These are phyloP conservation scores for Peromyscus nudipes DNA, from an alignment of 2,797 vertebrate genomes.

Conservation along the genomic window DNA sequence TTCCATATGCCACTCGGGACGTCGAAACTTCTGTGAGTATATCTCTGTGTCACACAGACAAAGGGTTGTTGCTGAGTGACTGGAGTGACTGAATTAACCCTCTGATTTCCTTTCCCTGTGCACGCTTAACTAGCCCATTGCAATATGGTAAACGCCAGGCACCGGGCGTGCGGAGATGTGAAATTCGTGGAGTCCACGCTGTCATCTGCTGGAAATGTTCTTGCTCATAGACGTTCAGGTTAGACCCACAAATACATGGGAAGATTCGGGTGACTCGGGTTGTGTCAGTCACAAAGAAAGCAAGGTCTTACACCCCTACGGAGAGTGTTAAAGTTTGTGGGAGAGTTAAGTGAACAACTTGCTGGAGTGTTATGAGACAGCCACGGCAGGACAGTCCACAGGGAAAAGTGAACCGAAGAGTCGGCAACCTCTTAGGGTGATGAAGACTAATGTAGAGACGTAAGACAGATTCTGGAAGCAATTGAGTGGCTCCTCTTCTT, in stretches of 20 bases:
- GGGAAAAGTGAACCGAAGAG: constrained; percentile 2
- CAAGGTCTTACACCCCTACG: neutral
- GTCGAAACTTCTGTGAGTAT: too few species aligned
- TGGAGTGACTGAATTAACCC: rapidly evolving
- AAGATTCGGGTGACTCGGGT: neutral
- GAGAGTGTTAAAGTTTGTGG: neutral
- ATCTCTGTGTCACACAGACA: neutral
- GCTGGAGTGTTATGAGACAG: neutral
- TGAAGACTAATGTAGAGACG: neutral
- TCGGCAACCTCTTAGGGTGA: neutral
- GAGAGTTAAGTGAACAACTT: neutral
- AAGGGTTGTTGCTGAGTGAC: neutral
- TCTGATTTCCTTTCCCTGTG: neutral
- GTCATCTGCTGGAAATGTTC: too few species aligned
- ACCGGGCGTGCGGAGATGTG: too few species aligned
- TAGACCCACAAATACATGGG: neutral
- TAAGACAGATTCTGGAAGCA: constrained; percentile 10
- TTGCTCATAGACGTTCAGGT: neutral
- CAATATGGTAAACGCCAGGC: neutral
- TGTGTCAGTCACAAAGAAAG: neutral
- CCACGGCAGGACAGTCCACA: neutral
- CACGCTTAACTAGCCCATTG: neutral
- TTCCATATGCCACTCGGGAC: neutral
- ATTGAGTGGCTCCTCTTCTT: constrained; percentile 53
- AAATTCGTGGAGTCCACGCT: neutral